Evolutionary conservation across 1,140 invertebrate species (phyloP), one percentile per base, ranked within the genome.

Genomic region (Tetragonula clypearis): DNA sequence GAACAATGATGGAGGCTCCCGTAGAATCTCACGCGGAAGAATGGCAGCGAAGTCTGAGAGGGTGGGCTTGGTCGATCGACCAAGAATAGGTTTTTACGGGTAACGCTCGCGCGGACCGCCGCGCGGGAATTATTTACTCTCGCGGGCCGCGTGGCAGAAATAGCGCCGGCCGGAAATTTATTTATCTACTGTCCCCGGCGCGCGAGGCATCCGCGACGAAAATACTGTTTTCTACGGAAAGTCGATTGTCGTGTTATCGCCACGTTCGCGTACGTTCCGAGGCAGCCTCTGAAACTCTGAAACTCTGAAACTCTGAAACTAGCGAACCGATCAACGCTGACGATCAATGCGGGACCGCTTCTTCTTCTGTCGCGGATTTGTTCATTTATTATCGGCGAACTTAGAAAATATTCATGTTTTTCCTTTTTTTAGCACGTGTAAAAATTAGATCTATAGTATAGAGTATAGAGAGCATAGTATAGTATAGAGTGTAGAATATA

Each of bases 31-130:
- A 11, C 73, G 23, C 21, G 71, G 21, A 78, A 81, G 69, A 72
- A 53, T 72, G 35, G 68, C 11, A 26, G 5, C 14, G 1, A 5
- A 11, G 11, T 30, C 11, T 35, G 41, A 49, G 41, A 12, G 69
- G 21, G 12, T 23, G 62, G 62, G 72, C 60, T 35, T 75, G n/a
- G 49, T 68, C 49, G 81, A 76, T 82, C 49, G 77, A 85, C 87
- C 83, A 87, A 79, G 87, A 89, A 89, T 89, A 89, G 87, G 80
- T 88, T 89, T 88, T 89, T 88, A 89, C 69, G 86, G 65, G 62
- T 53, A 74, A 58, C 60, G 62, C 77, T 58, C 41, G 79, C 30
- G 17, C 1, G 17, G 26, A 15, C 66, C 66, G 66, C 66, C 8
- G 26, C 68, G 14, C 68, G 14, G 79, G 87, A 88, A 89, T 88